Evolutionary conservation across 2,888 invertebrate genomes (phyloP).

Genomic region (Thereva nobilitata): DNA sequence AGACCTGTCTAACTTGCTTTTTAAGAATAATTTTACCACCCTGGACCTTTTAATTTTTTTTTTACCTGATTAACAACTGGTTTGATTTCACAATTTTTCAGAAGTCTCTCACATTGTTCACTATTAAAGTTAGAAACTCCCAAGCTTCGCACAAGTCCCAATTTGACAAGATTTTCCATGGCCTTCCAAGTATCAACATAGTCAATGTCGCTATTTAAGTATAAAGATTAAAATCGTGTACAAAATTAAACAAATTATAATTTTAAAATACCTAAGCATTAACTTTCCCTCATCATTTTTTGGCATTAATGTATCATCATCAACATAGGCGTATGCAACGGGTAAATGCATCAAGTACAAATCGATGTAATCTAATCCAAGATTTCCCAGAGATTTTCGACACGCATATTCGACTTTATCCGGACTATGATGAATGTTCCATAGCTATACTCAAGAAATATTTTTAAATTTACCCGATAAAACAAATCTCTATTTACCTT

Average conservation of each 20-base stretch:
- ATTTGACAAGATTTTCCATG: slow-evolving; percentile 73
- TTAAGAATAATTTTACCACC: no score
- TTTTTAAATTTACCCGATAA: neutral
- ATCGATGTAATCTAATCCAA: slow-evolving; percentile 77
- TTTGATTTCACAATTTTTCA: slow-evolving; percentile 66
- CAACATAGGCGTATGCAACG: slow-evolving; percentile 64
- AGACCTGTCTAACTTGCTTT: no score
- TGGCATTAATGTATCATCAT: slow-evolving; percentile 48
- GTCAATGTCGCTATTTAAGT: slow-evolving; percentile 64
- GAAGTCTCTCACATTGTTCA: slow-evolving; percentile 71
- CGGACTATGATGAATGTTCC: slow-evolving; percentile 60
- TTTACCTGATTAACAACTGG: slow-evolving; percentile 67
- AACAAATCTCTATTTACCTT: slow-evolving; percentile 47
- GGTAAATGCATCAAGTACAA: slow-evolving; percentile 84
- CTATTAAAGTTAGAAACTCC: slow-evolving; percentile 88
- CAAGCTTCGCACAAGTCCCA: slow-evolving; percentile 75
- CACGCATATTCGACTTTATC: slow-evolving; percentile 68
- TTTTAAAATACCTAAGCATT: slow-evolving; percentile 45
- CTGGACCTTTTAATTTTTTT: no score
- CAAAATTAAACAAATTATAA: no score
- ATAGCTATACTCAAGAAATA: slow-evolving; percentile 46
- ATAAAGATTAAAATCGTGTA: no score
- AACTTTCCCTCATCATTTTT: slow-evolving; percentile 42
- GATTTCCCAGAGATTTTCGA: slow-evolving; percentile 64
- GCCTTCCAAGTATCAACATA: slow-evolving; percentile 78